phyloP scores from a whole-genome alignment of 1,140 invertebrate genomes.

The Bombus fervidus region DNA sequence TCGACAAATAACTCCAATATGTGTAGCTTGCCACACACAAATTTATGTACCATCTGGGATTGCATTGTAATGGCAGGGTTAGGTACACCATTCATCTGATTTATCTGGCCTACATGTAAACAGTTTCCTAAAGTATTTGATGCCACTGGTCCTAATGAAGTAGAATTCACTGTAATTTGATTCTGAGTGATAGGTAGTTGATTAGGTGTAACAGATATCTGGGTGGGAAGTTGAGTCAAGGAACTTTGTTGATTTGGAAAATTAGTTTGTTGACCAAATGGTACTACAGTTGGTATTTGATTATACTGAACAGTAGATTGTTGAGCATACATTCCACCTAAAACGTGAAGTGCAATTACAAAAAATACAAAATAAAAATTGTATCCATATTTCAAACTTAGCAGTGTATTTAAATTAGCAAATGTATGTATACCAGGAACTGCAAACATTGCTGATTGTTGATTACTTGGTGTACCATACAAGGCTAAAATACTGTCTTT shows the following conservation, averaged over 20 bases:
- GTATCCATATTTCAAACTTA: neutral
- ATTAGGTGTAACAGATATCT: slow-evolving; percentile 69
- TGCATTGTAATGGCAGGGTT: slow-evolving; percentile 73
- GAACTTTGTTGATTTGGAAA: slow-evolving; percentile 65
- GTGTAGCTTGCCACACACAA: neutral
- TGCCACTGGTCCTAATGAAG: slow-evolving; percentile 69
- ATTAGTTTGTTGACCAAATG: slow-evolving; percentile 70
- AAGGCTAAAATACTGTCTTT: slow-evolving; percentile 97
- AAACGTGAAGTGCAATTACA: slow-evolving; percentile 29
- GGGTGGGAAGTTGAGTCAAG: slow-evolving; percentile 65
- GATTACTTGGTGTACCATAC: slow-evolving; percentile 86
- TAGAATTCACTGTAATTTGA: slow-evolving; percentile 73
- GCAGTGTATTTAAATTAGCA: neutral
- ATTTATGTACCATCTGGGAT: slow-evolving; percentile 73
- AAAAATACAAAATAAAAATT: neutral
- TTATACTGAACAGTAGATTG: slow-evolving; percentile 74
- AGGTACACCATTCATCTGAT: slow-evolving; percentile 74
- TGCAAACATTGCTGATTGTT: slow-evolving; percentile 74
- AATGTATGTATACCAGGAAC: slow-evolving; percentile 64
- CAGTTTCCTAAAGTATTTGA: slow-evolving; percentile 67
- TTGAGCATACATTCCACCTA: slow-evolving; percentile 75
- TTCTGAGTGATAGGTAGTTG: slow-evolving; percentile 70
- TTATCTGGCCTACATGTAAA: slow-evolving; percentile 63
- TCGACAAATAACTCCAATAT: slow-evolving; percentile 10
- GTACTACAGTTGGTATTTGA: slow-evolving; percentile 67